phyloP scores from a whole-genome alignment of 2,797 vertebrate genomes.

The Brachymystax lenok region DNA sequence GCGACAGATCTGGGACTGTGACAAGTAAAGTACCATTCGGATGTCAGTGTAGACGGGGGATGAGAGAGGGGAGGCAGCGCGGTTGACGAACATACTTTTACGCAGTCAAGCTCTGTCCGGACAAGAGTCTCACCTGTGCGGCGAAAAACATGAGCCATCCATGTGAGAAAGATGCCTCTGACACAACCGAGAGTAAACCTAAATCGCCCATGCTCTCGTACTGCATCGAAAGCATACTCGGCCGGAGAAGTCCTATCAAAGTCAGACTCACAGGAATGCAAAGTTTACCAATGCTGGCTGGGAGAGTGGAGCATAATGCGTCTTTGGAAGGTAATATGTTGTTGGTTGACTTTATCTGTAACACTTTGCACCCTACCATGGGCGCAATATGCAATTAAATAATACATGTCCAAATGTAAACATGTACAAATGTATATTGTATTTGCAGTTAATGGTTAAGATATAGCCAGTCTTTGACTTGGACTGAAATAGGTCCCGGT shows the following conservation, averaged over 20 bases:
- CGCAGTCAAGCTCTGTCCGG: not conserved
- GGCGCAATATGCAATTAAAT: not conserved
- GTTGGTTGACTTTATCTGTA: not conserved
- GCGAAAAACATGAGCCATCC: constrained; percentile 74
- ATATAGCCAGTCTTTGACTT: too few species aligned
- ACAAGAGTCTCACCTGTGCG: not conserved
- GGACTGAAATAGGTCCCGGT: too few species aligned
- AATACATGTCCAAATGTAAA: not conserved
- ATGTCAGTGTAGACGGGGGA: constrained; percentile 10
- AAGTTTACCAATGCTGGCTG: constrained; percentile 65
- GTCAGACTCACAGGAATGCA: constrained; percentile 76
- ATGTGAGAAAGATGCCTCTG: constrained; percentile 76
- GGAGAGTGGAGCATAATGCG: constrained; percentile 69
- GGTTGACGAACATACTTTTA: not conserved
- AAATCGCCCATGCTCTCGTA: constrained; percentile 83
- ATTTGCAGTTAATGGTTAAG: not conserved
- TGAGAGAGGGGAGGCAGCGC: not conserved
- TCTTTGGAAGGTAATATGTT: constrained; percentile 51
- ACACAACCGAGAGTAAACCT: constrained; percentile 80
- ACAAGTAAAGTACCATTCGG: constrained; percentile 13
- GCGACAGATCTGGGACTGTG: constrained; percentile 21
- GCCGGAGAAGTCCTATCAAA: constrained; percentile 81
- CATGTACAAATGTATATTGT: too few species aligned
- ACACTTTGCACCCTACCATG: not conserved
- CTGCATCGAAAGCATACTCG: constrained; percentile 87